These are phyloP conservation scores for Calypte anna DNA, from an alignment of 2,113 vertebrate genomes.

Conservation along the genomic window DNA sequence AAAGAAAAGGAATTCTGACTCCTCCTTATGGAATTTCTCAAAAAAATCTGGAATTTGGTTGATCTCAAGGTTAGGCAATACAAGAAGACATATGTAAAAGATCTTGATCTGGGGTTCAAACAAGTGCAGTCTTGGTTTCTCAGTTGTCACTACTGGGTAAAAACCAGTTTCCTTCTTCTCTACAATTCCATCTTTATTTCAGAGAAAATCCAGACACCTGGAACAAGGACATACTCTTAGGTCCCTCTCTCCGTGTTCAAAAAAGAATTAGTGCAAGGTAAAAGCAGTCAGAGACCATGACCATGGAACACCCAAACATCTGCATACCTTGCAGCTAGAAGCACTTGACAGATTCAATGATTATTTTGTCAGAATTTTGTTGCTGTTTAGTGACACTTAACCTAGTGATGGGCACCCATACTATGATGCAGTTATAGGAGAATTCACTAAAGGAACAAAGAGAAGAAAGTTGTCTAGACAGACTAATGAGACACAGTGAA, in stretches of 20 bases:
- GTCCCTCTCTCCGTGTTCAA: not conserved
- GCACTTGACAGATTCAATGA: not conserved
- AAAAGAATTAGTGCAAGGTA: not conserved
- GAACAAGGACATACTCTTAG: not conserved
- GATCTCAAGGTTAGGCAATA: not conserved
- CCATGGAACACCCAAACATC: not conserved
- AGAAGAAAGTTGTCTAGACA: not conserved
- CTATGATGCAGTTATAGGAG: not conserved
- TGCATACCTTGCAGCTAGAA: not conserved
- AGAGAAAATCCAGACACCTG: not conserved
- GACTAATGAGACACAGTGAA: not conserved
- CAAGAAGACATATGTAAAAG: not conserved
- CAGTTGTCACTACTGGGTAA: not conserved
- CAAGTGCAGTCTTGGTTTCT: not conserved
- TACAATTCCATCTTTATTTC: not conserved
- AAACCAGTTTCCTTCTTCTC: not conserved
- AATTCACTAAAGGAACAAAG: not conserved
- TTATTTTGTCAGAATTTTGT: not conserved
- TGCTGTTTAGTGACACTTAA: not conserved
- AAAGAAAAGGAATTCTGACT: not conserved
- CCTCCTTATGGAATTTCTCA: not conserved
- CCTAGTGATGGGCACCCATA: not conserved
- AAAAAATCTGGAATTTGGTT: not conserved
- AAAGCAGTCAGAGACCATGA: not conserved
- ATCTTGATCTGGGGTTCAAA: not conserved